Evolutionary conservation across 2,888 invertebrate genomes (phyloP), one percentile per base, ranked within the genome.

Genomic region (Chelonus formosanus): DNA sequence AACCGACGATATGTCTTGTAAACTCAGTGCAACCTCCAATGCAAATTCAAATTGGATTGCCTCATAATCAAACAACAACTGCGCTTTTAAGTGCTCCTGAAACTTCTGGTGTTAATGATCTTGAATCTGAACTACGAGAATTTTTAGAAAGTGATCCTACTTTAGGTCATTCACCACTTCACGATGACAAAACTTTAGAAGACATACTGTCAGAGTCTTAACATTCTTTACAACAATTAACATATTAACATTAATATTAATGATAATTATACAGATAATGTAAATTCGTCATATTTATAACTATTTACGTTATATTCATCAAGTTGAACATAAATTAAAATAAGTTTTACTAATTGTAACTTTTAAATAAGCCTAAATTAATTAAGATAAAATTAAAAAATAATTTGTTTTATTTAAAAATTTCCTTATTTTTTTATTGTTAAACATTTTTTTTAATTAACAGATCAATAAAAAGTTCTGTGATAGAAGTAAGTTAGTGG

Each of bases 51-150:
- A 80, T 82, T 57, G 77, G 75, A 6, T 68, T 80, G 56, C 56
- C 74, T 20, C 81, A 80, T 52, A 74, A 71, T 71, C 77, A 79
- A 69, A 73, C 76, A 5, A 67, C 73, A 3, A 52, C 20, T 20
- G 20, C 76, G n/a, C 71, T 83, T 10, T 44, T 83, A 31, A 32
- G 57, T 43, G 66, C 79, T 5, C 68, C 76, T 53, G 84, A 83
- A 57, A 68, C 80, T 0, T 75, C 84, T 2, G 84, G 83, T 3
- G 86, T 86, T 67, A 85, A 86, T 10, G 91, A 91, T 84, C 83
- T 91, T 72, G 91, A 91, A 79, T 89, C 88, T 8, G 91, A 91
- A 74, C 79, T 91, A 53, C 85, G 91, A n/a, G 91, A 91, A 80
- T 91, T 91, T 80, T 84, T 91, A 34, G 91, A 91, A 80, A 90